Percentiles rank a stretch among this genome's conserved stretches.
Evolutionary conservation across 1,140 invertebrate genomes (phyloP).

Genomic region (Melanaphis sacchari): DNA sequence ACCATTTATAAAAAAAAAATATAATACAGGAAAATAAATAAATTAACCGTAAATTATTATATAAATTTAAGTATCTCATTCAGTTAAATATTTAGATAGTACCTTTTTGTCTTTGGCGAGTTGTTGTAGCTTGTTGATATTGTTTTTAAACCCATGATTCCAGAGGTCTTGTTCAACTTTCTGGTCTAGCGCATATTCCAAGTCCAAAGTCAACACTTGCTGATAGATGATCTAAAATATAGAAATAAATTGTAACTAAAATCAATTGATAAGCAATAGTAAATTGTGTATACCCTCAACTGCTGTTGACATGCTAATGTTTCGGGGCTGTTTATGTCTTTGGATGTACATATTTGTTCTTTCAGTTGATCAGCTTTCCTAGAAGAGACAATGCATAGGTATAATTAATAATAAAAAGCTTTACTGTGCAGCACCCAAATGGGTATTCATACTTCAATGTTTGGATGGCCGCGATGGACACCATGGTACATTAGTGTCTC

Average conservation of each 20-base stretch:
- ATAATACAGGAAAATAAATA: not conserved
- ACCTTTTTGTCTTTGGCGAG: constrained; percentile 81
- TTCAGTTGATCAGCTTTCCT: constrained; percentile 77
- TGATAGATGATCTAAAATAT: constrained; percentile 74
- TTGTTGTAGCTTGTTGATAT: constrained; percentile 79
- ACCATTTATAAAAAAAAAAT: constrained; percentile 40
- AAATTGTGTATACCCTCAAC: constrained; percentile 66
- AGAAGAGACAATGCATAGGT: not conserved
- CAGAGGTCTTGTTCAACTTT: constrained; percentile 90
- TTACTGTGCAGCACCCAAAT: not conserved
- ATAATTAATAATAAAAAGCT: not conserved
- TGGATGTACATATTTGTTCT: constrained; percentile 68
- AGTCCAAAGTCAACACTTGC: constrained; percentile 78
- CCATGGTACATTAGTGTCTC: constrained; percentile 67
- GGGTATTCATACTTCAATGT: constrained; percentile 70
- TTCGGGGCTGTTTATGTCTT: constrained; percentile 70
- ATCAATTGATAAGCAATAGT: not conserved
- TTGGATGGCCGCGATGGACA: constrained; percentile 75
- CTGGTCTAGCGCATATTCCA: constrained; percentile 87
- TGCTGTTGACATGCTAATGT: constrained; percentile 71
- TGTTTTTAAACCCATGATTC: constrained; percentile 89
- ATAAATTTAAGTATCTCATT: not conserved
- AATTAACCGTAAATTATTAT: not conserved
- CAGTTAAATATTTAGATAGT: not conserved
- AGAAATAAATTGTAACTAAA: not conserved